Conservation (phyloP, 2,888 invertebrate species). For the Euplexia lucipara region DNA sequence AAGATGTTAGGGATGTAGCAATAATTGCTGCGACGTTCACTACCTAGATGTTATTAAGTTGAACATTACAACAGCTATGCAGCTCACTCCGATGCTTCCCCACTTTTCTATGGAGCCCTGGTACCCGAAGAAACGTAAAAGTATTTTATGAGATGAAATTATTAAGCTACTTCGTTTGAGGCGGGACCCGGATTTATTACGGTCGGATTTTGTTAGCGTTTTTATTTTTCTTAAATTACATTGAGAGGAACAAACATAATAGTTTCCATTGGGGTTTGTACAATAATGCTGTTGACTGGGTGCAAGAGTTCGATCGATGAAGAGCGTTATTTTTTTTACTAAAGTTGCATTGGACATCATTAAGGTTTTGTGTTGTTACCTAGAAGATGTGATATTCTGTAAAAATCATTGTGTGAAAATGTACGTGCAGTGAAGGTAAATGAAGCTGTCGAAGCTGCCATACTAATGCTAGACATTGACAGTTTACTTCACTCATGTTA, state of each 20-base stretch:
- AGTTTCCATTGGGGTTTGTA: not conserved
- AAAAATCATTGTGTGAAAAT: too few species aligned
- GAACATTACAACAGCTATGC: constrained; percentile 73
- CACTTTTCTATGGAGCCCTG: constrained; percentile 45
- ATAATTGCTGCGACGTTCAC: constrained; percentile 81
- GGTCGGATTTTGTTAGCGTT: constrained; percentile 34
- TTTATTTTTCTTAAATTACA: constrained; percentile 36
- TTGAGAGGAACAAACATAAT: constrained; percentile 36
- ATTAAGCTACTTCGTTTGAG: constrained; percentile 65
- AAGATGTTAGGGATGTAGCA: constrained; percentile 75
- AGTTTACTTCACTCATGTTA: too few species aligned
- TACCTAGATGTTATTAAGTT: constrained; percentile 79
- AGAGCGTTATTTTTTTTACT: not conserved
- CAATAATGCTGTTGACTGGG: constrained; percentile 4
- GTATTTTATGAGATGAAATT: constrained; percentile 67
- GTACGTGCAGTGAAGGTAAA: not conserved
- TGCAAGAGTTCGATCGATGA: not conserved
- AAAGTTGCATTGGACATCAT: not conserved
- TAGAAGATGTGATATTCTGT: too few species aligned
- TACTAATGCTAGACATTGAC: too few species aligned
- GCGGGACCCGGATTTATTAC: constrained; percentile 58
- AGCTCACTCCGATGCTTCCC: constrained; percentile 60
- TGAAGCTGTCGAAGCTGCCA: not conserved
- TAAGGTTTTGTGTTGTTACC: not conserved
- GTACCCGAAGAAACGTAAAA: constrained; percentile 62